Percentiles rank a stretch among this genome's conserved stretches.
Conservation (phyloP, 1,140 invertebrate genomes). For the Drosophila ironensis region DNA sequence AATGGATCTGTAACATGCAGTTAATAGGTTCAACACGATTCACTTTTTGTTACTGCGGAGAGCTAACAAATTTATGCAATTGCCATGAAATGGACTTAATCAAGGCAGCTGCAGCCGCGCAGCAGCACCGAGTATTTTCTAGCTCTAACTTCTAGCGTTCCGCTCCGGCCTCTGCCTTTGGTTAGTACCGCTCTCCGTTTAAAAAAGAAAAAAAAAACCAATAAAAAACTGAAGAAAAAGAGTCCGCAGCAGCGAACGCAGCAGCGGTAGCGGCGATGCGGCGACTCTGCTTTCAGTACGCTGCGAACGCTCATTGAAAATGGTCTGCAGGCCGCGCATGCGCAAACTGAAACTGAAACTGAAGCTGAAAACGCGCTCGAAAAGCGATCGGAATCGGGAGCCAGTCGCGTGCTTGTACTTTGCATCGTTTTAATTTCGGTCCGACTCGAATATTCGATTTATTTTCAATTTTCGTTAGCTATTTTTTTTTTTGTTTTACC, state of each 20-base stretch:
- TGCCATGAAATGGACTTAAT: not conserved
- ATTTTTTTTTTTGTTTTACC: slow-evolving; percentile 22
- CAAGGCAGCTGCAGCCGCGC: not conserved
- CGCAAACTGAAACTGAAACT: slow-evolving; percentile 15
- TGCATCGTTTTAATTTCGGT: slow-evolving; percentile 38
- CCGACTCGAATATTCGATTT: not conserved
- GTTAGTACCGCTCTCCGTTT: no score
- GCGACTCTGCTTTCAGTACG: slow-evolving; percentile 52
- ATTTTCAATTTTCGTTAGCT: slow-evolving; percentile 10
- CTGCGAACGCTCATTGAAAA: slow-evolving; percentile 76
- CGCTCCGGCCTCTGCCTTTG: no score
- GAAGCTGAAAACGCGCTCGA: not conserved
- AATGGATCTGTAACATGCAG: not conserved
- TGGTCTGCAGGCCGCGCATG: slow-evolving; percentile 72
- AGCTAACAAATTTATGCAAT: not conserved
- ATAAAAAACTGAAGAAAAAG: not conserved
- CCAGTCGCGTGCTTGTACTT: slow-evolving; percentile 33
- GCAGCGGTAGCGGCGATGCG: slow-evolving; percentile 18
- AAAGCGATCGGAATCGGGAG: not conserved
- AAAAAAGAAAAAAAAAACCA: no score
- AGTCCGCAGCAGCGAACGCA: not conserved
- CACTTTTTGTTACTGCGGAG: not conserved
- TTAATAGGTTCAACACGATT: not conserved
- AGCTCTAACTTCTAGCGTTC: not conserved
- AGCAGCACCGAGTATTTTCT: slow-evolving; percentile 1